Conservation (phyloP, 1,140 invertebrate species). For the Hyles vespertilio region DNA sequence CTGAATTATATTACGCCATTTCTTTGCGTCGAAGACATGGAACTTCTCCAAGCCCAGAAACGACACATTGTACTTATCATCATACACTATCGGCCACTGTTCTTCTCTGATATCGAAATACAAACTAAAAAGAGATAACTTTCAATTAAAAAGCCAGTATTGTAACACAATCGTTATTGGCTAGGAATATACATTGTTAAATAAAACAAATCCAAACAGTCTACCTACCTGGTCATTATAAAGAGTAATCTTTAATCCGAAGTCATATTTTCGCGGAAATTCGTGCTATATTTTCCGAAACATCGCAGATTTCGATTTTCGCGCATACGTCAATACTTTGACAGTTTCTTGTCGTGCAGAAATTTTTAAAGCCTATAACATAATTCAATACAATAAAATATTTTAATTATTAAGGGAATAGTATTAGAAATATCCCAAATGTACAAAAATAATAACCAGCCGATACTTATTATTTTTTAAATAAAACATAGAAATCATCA, state of each 20-base stretch:
- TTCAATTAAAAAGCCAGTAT: background rate
- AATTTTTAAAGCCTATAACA: background rate
- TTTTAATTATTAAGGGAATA: too few relatives aligned
- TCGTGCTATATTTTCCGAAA: constrained; percentile 9
- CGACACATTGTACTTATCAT: constrained; percentile 87
- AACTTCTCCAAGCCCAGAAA: constrained; percentile 88
- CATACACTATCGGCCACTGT: constrained; percentile 85
- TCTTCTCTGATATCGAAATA: constrained; percentile 65
- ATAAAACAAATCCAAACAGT: background rate
- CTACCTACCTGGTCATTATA: constrained; percentile 31
- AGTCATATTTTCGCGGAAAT: background rate
- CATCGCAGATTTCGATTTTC: constrained; percentile 19
- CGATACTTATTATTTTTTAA: too few relatives aligned
- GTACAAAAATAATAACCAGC: too few relatives aligned
- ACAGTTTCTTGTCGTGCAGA: background rate
- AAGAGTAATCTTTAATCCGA: constrained; percentile 5
- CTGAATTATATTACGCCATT: constrained; percentile 87
- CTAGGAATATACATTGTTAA: background rate
- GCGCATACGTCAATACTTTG: constrained; percentile 16
- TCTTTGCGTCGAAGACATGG: constrained; percentile 92
- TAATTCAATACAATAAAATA: too few relatives aligned
- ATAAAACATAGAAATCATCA: too few relatives aligned
- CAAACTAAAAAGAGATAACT: constrained; percentile 38
- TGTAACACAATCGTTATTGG: background rate
- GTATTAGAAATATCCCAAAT: too few relatives aligned